A percentile compares a stretch with the other conserved stretches of the same genome.
These are phyloP conservation scores for Anniella stebbinsi DNA, from an alignment of 2,797 vertebrate species.

Conservation along the genomic window DNA sequence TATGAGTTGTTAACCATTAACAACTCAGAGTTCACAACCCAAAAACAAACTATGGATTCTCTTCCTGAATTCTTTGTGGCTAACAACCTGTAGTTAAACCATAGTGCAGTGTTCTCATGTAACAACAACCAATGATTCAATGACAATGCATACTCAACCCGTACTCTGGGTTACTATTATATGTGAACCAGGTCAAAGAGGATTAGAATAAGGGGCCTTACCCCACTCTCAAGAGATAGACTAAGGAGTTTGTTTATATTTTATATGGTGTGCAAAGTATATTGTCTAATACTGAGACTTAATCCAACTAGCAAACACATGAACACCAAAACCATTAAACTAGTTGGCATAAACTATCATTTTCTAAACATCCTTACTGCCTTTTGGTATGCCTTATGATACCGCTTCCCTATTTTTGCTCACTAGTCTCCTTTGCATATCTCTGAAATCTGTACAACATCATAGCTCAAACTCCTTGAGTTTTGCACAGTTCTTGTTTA, in stretches of 20 bases:
- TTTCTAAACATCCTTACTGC: not conserved
- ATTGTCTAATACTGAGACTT: not conserved
- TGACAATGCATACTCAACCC: too few species aligned
- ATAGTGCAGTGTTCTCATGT: too few species aligned
- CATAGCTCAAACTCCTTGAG: not conserved
- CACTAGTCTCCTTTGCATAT: not conserved
- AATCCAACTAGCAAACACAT: not conserved
- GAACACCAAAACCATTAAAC: not conserved
- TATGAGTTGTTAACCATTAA: too few species aligned
- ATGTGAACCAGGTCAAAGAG: too few species aligned
- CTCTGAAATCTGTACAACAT: not conserved
- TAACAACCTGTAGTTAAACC: too few species aligned
- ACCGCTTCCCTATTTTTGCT: constrained; percentile 13
- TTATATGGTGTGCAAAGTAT: not conserved
- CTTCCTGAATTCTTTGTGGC: too few species aligned
- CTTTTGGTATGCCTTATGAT: not conserved
- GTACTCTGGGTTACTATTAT: too few species aligned
- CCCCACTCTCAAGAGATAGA: not conserved
- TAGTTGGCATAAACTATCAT: not conserved
- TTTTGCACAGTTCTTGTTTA: not conserved
- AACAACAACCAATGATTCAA: too few species aligned
- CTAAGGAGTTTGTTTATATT: not conserved
- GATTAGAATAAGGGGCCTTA: not conserved
- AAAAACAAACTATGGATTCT: too few species aligned
- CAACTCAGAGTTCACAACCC: too few species aligned